Base-by-base conservation (phyloP, 2,888 invertebrate genomes). In the Monopis laevigella region DNA sequence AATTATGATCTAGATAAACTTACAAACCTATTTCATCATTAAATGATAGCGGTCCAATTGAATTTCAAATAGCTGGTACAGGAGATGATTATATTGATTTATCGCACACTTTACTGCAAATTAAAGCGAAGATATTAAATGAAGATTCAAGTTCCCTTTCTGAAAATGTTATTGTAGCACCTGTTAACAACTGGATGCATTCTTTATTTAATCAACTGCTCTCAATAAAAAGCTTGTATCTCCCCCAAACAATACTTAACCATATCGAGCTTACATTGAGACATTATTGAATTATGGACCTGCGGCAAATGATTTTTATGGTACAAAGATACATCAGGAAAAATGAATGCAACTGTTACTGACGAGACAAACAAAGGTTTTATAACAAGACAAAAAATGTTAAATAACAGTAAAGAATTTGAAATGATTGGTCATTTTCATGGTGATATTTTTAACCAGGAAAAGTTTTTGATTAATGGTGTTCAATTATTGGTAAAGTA, bases 61-160 rank as follows among this genome's bases (percentile, higher is more conserved):
- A 54, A 43, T 56, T 55, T 47, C 44, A 48, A 45, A 39, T 56
- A 7, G 53, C 54, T 38, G 54, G 53, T 29, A 34, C 53, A 6
- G 54, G 54, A n/a, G 53, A 55, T 49, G 52, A 54, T 39, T 54
- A 51, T 17, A 50, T 54, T 1, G 51, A 54, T 35, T 46, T 54
- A 19, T 52, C 54, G 6, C 52, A 53, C 46, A 53, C 53, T 5
- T 40, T 52, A 16, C 12, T 53, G 6, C 48, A 52, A 12, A 26
- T 39, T 10, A 24, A 24, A 32, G 32, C 32, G 11, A 32, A 32
- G 14, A 14, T 32, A 32, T 5, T 32, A 5, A 32, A 7, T 16
- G 5, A 32, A 16, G 10, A 32, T 32, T 11, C 7, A 32, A 32
- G 14, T 14, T 13, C 4, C 13, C 11, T 10, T 32, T 12, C 13